These are phyloP conservation scores for Chelidonichthys spinosus DNA, from an alignment of 2,797 vertebrate genomes.

Conservation along the genomic window DNA sequence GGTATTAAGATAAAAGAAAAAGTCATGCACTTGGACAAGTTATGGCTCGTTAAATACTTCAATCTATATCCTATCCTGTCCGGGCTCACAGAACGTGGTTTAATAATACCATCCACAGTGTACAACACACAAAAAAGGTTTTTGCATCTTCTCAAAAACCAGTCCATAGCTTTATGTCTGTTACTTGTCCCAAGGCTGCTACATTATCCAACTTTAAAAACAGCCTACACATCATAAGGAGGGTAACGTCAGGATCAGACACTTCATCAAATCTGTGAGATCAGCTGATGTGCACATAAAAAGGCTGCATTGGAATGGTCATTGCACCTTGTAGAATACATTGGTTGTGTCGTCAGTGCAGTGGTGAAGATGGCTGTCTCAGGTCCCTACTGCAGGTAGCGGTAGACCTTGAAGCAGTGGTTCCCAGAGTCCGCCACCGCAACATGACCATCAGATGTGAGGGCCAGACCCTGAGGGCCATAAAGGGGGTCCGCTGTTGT, in stretches of 20 bases:
- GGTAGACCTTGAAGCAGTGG: conserved; percentile 99
- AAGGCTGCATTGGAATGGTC: conserved; percentile 67
- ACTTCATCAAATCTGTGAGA: conserved; percentile 31
- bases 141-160: conserved; percentile 42
- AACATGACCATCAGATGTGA: conserved; percentile 96
- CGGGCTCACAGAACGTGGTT: conserved; percentile 38
- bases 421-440: conserved; percentile 97
- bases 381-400: conserved; percentile 92
- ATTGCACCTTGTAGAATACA: conserved; percentile 75
- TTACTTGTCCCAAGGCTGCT: conserved; percentile 57
- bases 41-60: conserved; percentile 79
- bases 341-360: conserved; percentile 67
- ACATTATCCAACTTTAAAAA: conserved; percentile 60
- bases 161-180: conserved; percentile 45
- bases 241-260: conserved; percentile 42
- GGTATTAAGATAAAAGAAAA: conserved; percentile 65
- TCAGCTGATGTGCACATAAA: conserved; percentile 72
- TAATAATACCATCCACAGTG: conserved; percentile 43
- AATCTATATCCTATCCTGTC: conserved; percentile 56
- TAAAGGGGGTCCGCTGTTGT: conserved; percentile 95
- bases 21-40: conserved; percentile 79
- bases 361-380: conserved; percentile 17
- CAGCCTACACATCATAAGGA: conserved; percentile 52
- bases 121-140: conserved; percentile 37
- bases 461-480: conserved; percentile 94